A percentile compares a stretch with the other conserved stretches of the same genome.
Evolutionary conservation across 30 jellyfish, hydroid and myxozoan genomes (phyloP).

Genomic region (Catostylus mosaicus): DNA sequence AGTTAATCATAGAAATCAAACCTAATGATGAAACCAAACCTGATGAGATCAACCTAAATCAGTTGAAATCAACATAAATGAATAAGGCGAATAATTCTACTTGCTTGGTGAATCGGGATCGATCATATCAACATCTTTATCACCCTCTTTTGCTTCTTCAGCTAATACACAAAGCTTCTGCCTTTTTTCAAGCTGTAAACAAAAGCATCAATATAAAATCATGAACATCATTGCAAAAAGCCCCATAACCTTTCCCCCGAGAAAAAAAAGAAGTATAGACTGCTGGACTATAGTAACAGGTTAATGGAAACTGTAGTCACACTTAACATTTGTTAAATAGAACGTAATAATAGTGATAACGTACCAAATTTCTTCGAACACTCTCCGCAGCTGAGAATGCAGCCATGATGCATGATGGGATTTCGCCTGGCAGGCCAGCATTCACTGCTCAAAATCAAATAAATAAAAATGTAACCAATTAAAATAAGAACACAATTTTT

Average conservation of each 20-base stretch:
- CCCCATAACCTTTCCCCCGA: background rate
- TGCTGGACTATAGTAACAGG: background rate
- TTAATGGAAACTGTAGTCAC: no score
- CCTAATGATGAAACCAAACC: no score
- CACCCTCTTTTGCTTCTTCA: slow-evolving; percentile 76
- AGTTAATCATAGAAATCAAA: no score
- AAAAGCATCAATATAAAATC: background rate
- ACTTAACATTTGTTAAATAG: background rate
- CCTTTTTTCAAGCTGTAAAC: slow-evolving; percentile 79
- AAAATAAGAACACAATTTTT: background rate
- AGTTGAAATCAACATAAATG: background rate
- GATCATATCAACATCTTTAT: slow-evolving; percentile 34
- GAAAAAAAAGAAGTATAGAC: background rate
- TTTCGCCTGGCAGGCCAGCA: slow-evolving; percentile 58
- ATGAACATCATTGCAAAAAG: background rate
- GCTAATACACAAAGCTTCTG: slow-evolving; percentile 76
- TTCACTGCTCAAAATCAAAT: slow-evolving; percentile 5
- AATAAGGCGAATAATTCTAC: background rate
- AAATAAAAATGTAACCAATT: background rate
- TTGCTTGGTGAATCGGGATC: slow-evolving; percentile 87
- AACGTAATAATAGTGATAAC: slow-evolving; percentile 7
- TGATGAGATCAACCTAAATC: no score
- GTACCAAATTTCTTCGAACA: slow-evolving; percentile 82
- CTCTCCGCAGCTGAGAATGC: slow-evolving; percentile 92
- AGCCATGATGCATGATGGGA: slow-evolving; percentile 76